phyloP scores from a whole-genome alignment of 2,113 vertebrate species.

The Fulica atra region DNA sequence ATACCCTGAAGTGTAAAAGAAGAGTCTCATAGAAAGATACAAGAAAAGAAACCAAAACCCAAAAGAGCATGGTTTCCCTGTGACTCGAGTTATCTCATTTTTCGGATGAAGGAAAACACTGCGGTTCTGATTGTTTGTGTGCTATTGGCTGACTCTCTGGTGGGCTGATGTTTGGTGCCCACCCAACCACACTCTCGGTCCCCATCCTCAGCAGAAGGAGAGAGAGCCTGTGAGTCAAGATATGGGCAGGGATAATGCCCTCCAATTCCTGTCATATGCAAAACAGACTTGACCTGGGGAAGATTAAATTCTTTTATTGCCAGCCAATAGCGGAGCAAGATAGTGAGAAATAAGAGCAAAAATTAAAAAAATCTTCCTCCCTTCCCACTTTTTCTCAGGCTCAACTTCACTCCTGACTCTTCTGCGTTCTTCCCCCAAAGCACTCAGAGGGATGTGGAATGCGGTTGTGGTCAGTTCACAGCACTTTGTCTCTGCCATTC shows the following conservation, averaged over 20 bases:
- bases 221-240: background rate
- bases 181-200: accelerated
- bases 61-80: accelerated
- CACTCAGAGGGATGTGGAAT: background rate
- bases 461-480: background rate
- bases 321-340: background rate
- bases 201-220: background rate
- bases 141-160: background rate
- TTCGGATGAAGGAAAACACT: background rate
- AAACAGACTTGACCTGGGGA: background rate
- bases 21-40: background rate
- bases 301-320: background rate
- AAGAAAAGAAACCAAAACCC: background rate
- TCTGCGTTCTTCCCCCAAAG: background rate
- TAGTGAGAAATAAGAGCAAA: background rate
- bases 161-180: background rate
- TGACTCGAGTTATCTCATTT: background rate
- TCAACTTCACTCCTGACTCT: background rate
- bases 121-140: background rate
- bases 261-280: background rate
- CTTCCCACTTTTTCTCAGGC: background rate
- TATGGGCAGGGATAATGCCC: background rate
- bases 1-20: background rate
- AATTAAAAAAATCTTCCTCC: background rate
- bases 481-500: background rate